These are phyloP conservation scores for Tragelaphus imberbis DNA, from an alignment of 2,113 vertebrate genomes.

Conservation along the genomic window DNA sequence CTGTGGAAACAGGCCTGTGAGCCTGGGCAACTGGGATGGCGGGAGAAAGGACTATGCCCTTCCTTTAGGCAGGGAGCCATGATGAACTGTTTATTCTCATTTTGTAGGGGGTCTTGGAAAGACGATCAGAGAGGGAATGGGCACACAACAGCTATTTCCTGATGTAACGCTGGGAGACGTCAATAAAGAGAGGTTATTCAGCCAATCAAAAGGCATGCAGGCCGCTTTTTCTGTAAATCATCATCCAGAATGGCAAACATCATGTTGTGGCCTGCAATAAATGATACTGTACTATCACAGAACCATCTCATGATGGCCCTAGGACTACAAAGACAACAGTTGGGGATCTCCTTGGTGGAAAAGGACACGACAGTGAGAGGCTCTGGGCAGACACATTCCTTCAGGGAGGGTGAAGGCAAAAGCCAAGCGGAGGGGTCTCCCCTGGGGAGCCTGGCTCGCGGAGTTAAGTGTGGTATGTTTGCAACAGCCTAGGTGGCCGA, in stretches of 20 bases:
- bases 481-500: neutral
- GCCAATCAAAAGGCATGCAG: slow-evolving; percentile 10
- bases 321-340: neutral
- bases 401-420: neutral
- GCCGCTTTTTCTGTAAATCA: neutral
- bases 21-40: neutral
- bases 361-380: neutral
- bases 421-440: neutral
- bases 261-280: neutral
- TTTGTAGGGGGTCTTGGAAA: neutral
- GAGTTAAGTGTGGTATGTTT: neutral
- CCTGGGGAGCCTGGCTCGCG: neutral
- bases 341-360: neutral
- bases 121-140: neutral
- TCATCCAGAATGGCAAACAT: neutral
- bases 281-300: neutral
- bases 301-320: neutral
- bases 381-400: neutral
- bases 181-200: neutral
- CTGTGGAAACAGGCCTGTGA: fast-evolving
- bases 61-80: neutral
- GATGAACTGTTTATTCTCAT: neutral
- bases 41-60: neutral
- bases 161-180: neutral
- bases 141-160: neutral